Percentiles rank a stretch among this genome's conserved stretches.
Conservation (phyloP, 2,888 invertebrate species). For the Cremastinae sp. region DNA sequence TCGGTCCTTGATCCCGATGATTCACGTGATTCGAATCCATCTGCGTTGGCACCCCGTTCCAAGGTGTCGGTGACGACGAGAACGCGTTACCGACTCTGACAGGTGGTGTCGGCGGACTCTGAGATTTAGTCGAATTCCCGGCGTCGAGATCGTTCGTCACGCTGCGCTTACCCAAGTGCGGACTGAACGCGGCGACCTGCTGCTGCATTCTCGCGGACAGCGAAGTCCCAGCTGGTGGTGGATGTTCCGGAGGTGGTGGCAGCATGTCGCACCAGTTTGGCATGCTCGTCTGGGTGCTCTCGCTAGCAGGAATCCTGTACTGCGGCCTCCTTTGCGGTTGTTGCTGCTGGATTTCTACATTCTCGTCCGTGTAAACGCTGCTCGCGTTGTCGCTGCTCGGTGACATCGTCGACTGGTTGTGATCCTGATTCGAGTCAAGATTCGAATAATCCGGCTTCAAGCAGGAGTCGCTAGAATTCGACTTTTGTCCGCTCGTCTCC, state of each 20-base stretch:
- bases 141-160: conserved; percentile 74
- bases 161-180: conserved; percentile 75
- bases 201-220: conserved; percentile 69
- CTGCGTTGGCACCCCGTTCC: conserved; percentile 69
- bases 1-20: conserved; percentile 66
- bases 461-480: conserved; percentile 78
- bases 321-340: conserved; percentile 63
- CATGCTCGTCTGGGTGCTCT: conserved; percentile 64
- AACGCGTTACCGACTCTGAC: conserved; percentile 73
- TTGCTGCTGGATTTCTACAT: conserved; percentile 72
- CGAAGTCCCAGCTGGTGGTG: conserved; percentile 79
- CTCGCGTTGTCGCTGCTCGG: conserved; percentile 78
- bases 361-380: conserved; percentile 77
- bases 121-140: conserved; percentile 72
- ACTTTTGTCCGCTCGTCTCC: conserved; percentile 78
- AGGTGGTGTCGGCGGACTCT: conserved; percentile 77
- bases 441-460: conserved; percentile 79
- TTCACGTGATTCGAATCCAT: conserved; percentile 65
- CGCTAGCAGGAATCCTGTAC: conserved; percentile 64
- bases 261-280: conserved; percentile 85
- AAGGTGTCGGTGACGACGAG: conserved; percentile 73
- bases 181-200: conserved; percentile 73
- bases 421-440: conserved; percentile 77
- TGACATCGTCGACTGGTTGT: conserved; percentile 78
- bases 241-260: conserved; percentile 85